Base-by-base conservation (phyloP, 2,888 invertebrate genomes). In the Exephanes ischioxanthus region DNA sequence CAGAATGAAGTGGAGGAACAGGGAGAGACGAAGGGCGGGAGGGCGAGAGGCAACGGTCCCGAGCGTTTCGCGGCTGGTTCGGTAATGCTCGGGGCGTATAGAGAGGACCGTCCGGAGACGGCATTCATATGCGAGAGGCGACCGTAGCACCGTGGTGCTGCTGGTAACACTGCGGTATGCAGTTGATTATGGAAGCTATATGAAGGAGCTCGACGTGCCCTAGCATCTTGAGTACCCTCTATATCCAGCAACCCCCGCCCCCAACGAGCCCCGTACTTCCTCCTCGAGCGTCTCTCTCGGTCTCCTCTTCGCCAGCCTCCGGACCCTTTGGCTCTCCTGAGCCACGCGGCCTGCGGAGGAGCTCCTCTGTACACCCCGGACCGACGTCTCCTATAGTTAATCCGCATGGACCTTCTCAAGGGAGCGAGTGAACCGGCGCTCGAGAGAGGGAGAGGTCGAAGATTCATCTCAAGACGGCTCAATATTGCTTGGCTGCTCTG, bases 151-250 rank as follows among this genome's bases (percentile, higher is more conserved):
- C 89, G 83, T 90, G 89, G 89, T 88, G 89, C 88, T 85, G 83
- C 86, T 91, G 89, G 92, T 92, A 93, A 93, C 93, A 93, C 91
- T 93, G 93, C 90, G 93, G 93, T 93, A 93, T 93, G 93, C 93
- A 93, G 93, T 94, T 94, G 93, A 94, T 94, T 94, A 94, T 94
- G 92, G 93, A 93, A 91, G 93, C 93, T 93, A 91, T 93, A 94
- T 93, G 92, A 94, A 93, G 93, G 93, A 92, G 91, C 93, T 92
- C 93, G 93, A 93, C 93, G 93, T 94, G 93, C 93, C 90, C 92
- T 89, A 92, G 93, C 93, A 94, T 93, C 93, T 93, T 93, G 93
- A 94, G 93, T 92, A 93, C 91, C 91, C 91, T 91, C 83, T 73
- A 80, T 83, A 92, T 91, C 91, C 91, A 87, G 51, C 61, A 73